Conservation (phyloP, 2,113 vertebrate genomes). For the Bostrychus sinensis region DNA sequence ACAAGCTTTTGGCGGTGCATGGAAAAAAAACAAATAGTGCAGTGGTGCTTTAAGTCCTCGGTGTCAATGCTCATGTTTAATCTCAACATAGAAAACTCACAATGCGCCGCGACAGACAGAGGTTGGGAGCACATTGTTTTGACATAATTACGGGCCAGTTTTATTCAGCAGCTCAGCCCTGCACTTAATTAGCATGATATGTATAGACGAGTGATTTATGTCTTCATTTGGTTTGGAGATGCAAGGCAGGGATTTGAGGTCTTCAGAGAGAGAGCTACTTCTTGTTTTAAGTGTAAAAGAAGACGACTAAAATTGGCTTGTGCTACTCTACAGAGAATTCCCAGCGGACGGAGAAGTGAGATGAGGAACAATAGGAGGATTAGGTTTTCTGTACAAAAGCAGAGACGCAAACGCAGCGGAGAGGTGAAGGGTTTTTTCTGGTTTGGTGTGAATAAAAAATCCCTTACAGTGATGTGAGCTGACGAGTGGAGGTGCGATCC, state of each 20-base stretch:
- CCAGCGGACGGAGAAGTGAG: conserved; percentile 56
- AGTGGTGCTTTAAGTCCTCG: conserved; percentile 38
- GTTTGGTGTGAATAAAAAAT: conserved; percentile 23
- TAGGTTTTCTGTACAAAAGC: conserved; percentile 58
- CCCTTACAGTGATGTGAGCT: conserved; percentile 15
- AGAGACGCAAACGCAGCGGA: conserved; percentile 56
- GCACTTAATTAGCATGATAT: conserved; percentile 77
- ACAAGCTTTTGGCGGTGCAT: too few species aligned
- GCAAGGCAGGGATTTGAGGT: conserved; percentile 62
- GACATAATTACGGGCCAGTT: conserved; percentile 72
- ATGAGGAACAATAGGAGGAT: conserved; percentile 68
- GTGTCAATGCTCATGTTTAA: conserved; percentile 53
- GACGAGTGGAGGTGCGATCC: conserved; percentile 48
- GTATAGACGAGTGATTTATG: conserved; percentile 69
- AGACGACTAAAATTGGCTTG: conserved; percentile 59
- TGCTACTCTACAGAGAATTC: conserved; percentile 58
- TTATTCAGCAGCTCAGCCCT: conserved; percentile 63
- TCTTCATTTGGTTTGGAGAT: conserved; percentile 66
- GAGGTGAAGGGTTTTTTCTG: conserved; percentile 48
- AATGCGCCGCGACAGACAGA: conserved; percentile 49
- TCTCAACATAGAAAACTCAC: conserved; percentile 34
- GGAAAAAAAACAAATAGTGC: background rate
- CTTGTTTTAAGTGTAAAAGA: conserved; percentile 66
- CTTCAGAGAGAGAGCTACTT: conserved; percentile 59
- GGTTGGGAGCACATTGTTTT: conserved; percentile 66